These are phyloP conservation scores for Lipophrys pholis DNA, from an alignment of 2,113 vertebrate genomes.

Conservation along the genomic window DNA sequence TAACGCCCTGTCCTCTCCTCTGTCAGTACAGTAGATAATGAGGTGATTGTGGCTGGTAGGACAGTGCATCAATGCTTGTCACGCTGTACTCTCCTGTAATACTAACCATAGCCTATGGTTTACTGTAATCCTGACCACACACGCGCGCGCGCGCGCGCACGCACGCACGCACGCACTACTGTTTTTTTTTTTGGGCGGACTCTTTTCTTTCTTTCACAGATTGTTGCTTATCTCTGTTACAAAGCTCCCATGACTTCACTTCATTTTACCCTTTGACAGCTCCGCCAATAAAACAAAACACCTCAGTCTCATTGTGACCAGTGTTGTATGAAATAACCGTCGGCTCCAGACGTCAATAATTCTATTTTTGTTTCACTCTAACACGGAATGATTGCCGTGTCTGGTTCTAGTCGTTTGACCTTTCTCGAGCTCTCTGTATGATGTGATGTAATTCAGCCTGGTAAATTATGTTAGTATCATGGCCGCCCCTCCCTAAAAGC, in stretches of 20 bases:
- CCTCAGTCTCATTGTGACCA: not conserved
- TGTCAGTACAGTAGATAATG: slow-evolving; percentile 65
- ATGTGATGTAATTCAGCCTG: too few species aligned
- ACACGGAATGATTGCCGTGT: not conserved
- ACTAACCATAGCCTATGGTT: slow-evolving; percentile 40
- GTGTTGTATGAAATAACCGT: not conserved
- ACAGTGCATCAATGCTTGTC: slow-evolving; percentile 48
- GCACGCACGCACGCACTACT: not conserved
- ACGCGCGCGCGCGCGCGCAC: not conserved
- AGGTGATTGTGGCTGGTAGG: slow-evolving; percentile 55
- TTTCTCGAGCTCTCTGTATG: not conserved
- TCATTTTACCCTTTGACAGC: not conserved
- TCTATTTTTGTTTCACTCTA: slow-evolving; percentile 8
- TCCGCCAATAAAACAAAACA: not conserved
- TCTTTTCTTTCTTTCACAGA: not conserved
- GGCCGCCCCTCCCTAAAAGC: too few species aligned
- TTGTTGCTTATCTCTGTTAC: not conserved
- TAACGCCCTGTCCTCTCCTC: slow-evolving; percentile 27
- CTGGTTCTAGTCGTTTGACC: not conserved
- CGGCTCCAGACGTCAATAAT: slow-evolving; percentile 7
- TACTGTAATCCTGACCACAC: slow-evolving; percentile 37
- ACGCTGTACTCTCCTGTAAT: slow-evolving; percentile 25
- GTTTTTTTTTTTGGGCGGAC: too few species aligned
- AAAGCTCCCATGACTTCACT: not conserved
- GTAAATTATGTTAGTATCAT: too few species aligned